Evolutionary conservation across 2,888 invertebrate genomes (phyloP).

Genomic region (Thumatha senex): DNA sequence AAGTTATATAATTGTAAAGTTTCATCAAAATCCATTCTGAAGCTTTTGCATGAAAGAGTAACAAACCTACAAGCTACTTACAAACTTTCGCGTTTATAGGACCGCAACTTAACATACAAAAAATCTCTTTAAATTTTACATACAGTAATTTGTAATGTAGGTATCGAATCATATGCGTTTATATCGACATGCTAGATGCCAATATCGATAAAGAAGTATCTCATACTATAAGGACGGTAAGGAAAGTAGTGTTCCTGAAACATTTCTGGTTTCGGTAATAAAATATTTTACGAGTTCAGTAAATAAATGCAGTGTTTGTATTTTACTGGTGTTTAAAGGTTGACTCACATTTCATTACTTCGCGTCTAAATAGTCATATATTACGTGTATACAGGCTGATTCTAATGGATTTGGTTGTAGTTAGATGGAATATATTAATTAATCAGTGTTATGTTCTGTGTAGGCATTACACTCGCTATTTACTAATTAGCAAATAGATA

Average conservation of each 20-base stretch:
- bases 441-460: too few relatives aligned
- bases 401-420: background rate
- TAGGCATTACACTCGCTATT: too few relatives aligned
- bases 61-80: too few relatives aligned
- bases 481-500: too few relatives aligned
- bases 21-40: too few relatives aligned
- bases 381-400: conserved; percentile 14
- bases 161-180: conserved; percentile 13
- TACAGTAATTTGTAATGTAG: too few relatives aligned
- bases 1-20: too few relatives aligned
- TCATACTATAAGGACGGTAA: conserved; percentile 26
- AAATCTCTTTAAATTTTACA: too few relatives aligned
- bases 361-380: conserved; percentile 23
- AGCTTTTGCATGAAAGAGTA: too few relatives aligned
- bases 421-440: too few relatives aligned
- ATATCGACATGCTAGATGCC: conserved; percentile 30
- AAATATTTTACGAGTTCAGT: conserved; percentile 35
- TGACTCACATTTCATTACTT: conserved; percentile 28
- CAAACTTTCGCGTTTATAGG: too few relatives aligned
- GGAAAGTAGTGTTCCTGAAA: conserved; percentile 30
- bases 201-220: conserved; percentile 37
- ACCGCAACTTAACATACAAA: too few relatives aligned
- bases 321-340: conserved; percentile 33
- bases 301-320: conserved; percentile 30
- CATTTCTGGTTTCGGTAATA: conserved; percentile 33